A percentile compares a stretch with the other conserved stretches of the same genome.
Conservation (phyloP, 2,888 invertebrate genomes). For the Drosophila mercatorum region DNA sequence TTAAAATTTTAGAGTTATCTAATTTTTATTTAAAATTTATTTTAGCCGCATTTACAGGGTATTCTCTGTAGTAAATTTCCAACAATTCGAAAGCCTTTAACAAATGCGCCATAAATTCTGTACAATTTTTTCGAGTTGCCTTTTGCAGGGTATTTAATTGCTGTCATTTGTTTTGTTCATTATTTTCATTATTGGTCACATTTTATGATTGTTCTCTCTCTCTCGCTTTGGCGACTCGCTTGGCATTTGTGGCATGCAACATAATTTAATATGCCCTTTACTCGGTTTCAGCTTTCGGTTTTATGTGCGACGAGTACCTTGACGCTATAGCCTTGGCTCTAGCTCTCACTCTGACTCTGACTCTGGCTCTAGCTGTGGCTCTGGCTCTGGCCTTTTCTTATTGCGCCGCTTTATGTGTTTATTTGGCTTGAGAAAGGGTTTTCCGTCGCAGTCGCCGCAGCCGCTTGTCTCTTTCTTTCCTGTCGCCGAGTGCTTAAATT, state of each 20-base stretch:
- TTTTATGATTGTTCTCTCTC: constrained; percentile 61
- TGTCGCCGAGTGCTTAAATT: constrained; percentile 66
- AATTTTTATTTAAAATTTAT: no score
- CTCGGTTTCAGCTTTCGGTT: constrained; percentile 21
- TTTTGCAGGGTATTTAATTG: constrained; percentile 41
- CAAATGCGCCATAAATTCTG: neutral
- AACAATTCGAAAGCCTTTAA: neutral
- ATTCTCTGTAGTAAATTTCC: neutral
- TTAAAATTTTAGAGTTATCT: no score
- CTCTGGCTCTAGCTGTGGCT: neutral
- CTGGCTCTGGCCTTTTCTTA: constrained; percentile 26
- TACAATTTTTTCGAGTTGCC: neutral
- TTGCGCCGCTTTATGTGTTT: constrained; percentile 70
- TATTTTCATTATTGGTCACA: constrained; percentile 75
- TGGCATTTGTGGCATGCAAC: constrained; percentile 71
- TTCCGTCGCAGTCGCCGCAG: neutral
- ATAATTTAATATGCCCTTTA: constrained; percentile 64
- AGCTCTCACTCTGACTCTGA: neutral
- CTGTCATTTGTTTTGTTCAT: constrained; percentile 55
- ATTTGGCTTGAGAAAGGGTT: constrained; percentile 70
- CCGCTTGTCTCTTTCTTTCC: neutral
- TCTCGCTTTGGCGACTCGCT: constrained; percentile 12
- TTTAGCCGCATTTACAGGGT: neutral
- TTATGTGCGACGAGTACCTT: constrained; percentile 46
- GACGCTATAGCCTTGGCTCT: constrained; percentile 24